Conservation (phyloP, 1,140 invertebrate species). For the Drosophila ficusphila region DNA sequence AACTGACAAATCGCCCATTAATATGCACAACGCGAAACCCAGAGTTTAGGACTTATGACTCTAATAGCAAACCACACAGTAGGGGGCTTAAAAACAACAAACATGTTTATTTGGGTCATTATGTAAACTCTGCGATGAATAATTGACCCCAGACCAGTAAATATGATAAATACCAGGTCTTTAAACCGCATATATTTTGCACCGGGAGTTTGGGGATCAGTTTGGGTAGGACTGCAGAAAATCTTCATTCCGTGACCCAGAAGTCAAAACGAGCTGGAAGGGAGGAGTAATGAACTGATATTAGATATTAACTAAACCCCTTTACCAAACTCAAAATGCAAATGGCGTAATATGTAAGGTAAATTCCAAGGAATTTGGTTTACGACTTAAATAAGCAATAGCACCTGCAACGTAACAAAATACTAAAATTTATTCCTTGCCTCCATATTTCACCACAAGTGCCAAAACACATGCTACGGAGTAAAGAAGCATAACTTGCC, state of each 20-base stretch:
- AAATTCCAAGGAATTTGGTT: conserved; percentile 39
- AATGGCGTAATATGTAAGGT: conserved; percentile 31
- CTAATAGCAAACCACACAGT: conserved; percentile 22
- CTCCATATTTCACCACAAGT: conserved; percentile 20
- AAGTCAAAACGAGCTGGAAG: conserved; percentile 14
- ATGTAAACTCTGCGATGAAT: conserved; percentile 41
- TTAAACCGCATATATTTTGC: conserved; percentile 55
- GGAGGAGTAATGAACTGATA: conserved; percentile 1
- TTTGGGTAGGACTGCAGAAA: not conserved
- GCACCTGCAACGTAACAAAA: conserved; percentile 30
- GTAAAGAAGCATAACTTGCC: not conserved
- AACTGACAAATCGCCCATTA: conserved; percentile 42
- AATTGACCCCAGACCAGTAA: conserved; percentile 10
- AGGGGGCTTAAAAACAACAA: conserved; percentile 7
- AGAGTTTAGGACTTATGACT: conserved; percentile 7
- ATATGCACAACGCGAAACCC: conserved; percentile 45
- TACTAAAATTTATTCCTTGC: conserved; percentile 11
- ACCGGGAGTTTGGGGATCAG: not conserved
- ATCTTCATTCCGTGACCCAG: conserved; percentile 28
- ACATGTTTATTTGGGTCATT: conserved; percentile 66
- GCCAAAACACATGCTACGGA: not conserved
- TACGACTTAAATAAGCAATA: conserved; percentile 59
- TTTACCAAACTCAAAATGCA: no score
- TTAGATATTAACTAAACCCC: no score
- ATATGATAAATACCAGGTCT: conserved; percentile 67